Evolutionary conservation across 2,113 vertebrate genomes (phyloP).

Genomic region (Scomber colias): DNA sequence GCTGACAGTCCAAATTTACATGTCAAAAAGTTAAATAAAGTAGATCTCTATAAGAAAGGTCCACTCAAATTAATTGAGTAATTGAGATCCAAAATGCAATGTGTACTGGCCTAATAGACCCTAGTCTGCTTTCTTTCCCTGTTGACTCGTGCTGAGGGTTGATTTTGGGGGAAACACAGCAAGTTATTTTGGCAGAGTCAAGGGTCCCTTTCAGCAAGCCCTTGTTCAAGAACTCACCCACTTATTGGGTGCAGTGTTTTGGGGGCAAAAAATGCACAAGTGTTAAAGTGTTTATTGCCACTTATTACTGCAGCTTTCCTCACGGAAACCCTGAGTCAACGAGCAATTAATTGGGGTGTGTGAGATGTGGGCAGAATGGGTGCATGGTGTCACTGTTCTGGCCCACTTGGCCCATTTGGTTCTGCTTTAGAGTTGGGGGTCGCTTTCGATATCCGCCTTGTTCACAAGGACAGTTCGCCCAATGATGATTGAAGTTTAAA

Average conservation of each 20-base stretch:
- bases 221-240: background rate
- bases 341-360: constrained; percentile 36
- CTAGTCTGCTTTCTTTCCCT: background rate
- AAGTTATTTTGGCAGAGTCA: constrained; percentile 2
- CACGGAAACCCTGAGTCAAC: constrained; percentile 37
- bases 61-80: background rate
- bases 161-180: constrained; percentile 20
- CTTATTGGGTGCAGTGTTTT: constrained; percentile 34
- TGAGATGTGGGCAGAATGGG: constrained; percentile 53
- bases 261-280: constrained; percentile 40
- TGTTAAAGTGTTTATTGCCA: constrained; percentile 66
- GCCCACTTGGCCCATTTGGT: constrained; percentile 55
- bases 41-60: no score
- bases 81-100: no score
- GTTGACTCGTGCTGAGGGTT: background rate
- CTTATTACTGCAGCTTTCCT: constrained; percentile 55
- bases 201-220: constrained; percentile 35
- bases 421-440: constrained; percentile 33
- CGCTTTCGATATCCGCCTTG: background rate
- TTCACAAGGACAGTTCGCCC: constrained; percentile 8
- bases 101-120: background rate
- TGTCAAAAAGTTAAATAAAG: no score
- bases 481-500: constrained; percentile 57
- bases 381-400: constrained; percentile 56
- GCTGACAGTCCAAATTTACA: background rate